These are phyloP conservation scores for Temnothorax rugatulus DNA, from an alignment of 2,888 invertebrate species.

Conservation along the genomic window DNA sequence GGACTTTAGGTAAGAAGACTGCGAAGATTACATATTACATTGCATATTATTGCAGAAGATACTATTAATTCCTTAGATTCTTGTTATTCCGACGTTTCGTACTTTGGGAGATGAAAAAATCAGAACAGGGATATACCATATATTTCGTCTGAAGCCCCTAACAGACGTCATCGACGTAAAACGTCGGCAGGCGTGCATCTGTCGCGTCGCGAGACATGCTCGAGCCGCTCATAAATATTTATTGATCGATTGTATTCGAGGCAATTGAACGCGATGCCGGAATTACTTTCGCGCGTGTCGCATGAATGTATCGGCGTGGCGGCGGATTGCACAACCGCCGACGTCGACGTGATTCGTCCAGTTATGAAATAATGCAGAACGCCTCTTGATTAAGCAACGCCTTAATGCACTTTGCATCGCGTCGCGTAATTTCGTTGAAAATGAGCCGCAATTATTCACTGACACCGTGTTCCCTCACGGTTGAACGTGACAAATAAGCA, in stretches of 20 bases:
- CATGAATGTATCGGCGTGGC: conserved; percentile 40
- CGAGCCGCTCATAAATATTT: conserved; percentile 82
- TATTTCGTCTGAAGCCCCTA: neutral
- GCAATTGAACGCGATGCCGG: conserved; percentile 76
- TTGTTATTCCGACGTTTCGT: neutral
- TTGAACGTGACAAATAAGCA: conserved; percentile 26
- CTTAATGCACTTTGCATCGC: conserved; percentile 33
- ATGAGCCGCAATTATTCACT: conserved; percentile 54
- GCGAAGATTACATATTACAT: neutral
- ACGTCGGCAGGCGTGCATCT: conserved; percentile 53
- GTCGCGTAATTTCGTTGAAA: conserved; percentile 68
- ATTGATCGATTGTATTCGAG: conserved; percentile 79
- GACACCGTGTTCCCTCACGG: conserved; percentile 32
- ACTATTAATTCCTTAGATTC: neutral
- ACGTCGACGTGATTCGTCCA: conserved; percentile 56
- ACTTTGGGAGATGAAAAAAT: neutral
- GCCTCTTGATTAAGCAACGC: conserved; percentile 54
- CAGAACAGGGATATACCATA: neutral
- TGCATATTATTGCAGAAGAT: neutral
- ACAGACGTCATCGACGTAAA: conserved; percentile 48
- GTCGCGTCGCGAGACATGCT: conserved; percentile 61
- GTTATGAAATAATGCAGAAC: conserved; percentile 69
- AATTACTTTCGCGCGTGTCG: conserved; percentile 69
- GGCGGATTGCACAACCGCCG: conserved; percentile 57
- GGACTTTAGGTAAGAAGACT: neutral